Percentiles rank a stretch among this genome's conserved stretches.
Conservation (phyloP, 2,797 vertebrate genomes). For the Coccyzus lansbergi region DNA sequence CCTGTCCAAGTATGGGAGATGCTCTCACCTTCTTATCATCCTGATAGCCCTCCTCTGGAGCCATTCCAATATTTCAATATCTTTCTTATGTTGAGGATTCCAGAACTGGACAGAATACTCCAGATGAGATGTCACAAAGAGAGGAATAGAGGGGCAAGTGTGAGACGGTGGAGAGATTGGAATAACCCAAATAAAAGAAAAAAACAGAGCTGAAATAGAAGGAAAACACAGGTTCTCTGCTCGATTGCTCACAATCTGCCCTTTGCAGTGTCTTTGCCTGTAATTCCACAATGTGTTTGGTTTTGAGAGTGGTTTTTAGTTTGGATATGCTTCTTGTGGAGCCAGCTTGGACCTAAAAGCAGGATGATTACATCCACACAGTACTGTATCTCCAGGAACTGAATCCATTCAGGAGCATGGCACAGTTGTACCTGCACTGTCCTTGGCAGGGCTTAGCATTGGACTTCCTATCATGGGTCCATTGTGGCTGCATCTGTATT, state of each 20-base stretch:
- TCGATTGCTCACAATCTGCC: not conserved
- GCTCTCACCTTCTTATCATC: too few species aligned
- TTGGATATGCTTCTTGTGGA: not conserved
- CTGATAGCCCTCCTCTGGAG: too few species aligned
- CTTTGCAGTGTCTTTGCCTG: not conserved
- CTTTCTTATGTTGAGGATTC: too few species aligned
- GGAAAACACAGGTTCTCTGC: not conserved
- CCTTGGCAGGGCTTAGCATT: not conserved
- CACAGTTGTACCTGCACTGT: accelerated
- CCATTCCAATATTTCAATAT: too few species aligned
- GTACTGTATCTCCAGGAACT: not conserved
- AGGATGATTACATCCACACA: not conserved
- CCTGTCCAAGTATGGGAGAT: too few species aligned
- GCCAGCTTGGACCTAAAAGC: not conserved
- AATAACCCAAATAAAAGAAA: not conserved
- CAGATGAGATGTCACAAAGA: too few species aligned
- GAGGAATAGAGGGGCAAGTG: too few species aligned
- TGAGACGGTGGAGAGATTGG: not conserved
- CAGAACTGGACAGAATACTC: too few species aligned
- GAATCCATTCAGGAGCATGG: not conserved
- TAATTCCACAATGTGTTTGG: not conserved
- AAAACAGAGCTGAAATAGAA: not conserved
- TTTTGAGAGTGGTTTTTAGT: not conserved
- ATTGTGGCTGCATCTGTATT: accelerated
- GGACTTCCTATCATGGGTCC: accelerated